Evolutionary conservation across 2,797 vertebrate species (phyloP), one percentile per base, ranked within the genome.

Genomic region (Halcyon chelicuti): DNA sequence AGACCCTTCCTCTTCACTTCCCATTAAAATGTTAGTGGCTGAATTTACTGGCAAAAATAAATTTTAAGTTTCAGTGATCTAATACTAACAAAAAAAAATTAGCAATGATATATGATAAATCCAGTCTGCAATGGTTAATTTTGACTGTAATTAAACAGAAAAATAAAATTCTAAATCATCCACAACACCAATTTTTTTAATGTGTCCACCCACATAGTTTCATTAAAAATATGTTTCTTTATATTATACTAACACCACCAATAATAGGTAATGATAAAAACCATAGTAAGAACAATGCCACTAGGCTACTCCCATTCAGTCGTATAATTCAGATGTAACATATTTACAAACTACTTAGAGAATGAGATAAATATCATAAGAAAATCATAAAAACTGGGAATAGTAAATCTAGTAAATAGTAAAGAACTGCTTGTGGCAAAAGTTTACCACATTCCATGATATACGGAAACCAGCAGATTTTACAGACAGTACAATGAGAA

Each of bases 401-500:
- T 46, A 92, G 55, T 93, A 90, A 88, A 92, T 76, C 87, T 46
- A 92, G 55, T 93, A 90, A 88, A 92, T 76, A 89, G 37, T n/a
- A 75, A 93, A 93, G 66, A 88, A 57, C 67, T 83, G 44, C 46
- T 88, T 83, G 86, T 1, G 2, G 86, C 52, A 90, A 60, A 88
- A 86, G 60, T 89, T 94, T 95, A 74, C 83, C 65, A 72, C 91
- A 79, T 86, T 95, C 74, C 60, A 7, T 47, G 54, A 61, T 72
- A 78, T 20, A 58, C 39, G 70, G 70, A 93, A 93, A 95, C 23
- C 57, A 89, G 76, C 16, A 88, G 55, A 91, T 83, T 93, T 94
- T 88, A 88, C 58, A 94, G 80, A 81, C 62, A 76, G 47, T 39
- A 62, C 86, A 88, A 92, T 86, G 73, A 94, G 76, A 96, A 95